Evolutionary conservation across 1,140 invertebrate species (phyloP), one percentile per base, ranked within the genome.

Genomic region (Dendrolimus punctatus): DNA sequence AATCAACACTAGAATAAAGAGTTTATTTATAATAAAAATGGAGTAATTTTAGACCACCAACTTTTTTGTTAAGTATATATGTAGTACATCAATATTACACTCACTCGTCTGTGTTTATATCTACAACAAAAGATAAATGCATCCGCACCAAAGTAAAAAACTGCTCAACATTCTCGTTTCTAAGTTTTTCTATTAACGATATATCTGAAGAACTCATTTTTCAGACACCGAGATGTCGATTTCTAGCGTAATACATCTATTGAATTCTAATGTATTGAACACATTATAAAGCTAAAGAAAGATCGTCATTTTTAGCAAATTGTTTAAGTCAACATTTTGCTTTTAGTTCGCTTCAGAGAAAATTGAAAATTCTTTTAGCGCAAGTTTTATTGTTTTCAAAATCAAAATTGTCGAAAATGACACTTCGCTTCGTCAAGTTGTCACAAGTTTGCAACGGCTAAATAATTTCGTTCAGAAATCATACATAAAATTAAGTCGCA

Each of bases 101-200:
- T 90, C 89, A 95, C 94, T 95, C 94, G 78, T 95, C 94, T 7
- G 93, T 94, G 59, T 93, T 93, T 49, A 96, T 90, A 80, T 91
- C 88, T 55, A 96, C 87, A 68, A 95, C 91, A 88, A 97, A 96
- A 9, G 95, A 96, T 65, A 97, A 87, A 87, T 97, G 96, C 95
- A 97, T 97, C 73, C 94, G 92, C 64, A 96, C 94, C 60, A 97
- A 89, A 36, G 93, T 95, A 60, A 94, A 91, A 83, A 94, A 96
- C 78, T 96, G 95, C 62, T 96, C 95, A 37, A 92, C 91, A 88
- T 96, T 94, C 68, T 93, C 92, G 60, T 89, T 89, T 59, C 92
- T 89, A 69, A 94, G 85, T 73, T 89, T 90, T 63, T 92, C 91
- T 63, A 83, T 80, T n/a, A 78, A 54, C 65, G 73, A 59, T 56